Evolutionary conservation across 2,888 invertebrate genomes (phyloP), one percentile per base, ranked within the genome.

Genomic region (Tortrix viridana): DNA sequence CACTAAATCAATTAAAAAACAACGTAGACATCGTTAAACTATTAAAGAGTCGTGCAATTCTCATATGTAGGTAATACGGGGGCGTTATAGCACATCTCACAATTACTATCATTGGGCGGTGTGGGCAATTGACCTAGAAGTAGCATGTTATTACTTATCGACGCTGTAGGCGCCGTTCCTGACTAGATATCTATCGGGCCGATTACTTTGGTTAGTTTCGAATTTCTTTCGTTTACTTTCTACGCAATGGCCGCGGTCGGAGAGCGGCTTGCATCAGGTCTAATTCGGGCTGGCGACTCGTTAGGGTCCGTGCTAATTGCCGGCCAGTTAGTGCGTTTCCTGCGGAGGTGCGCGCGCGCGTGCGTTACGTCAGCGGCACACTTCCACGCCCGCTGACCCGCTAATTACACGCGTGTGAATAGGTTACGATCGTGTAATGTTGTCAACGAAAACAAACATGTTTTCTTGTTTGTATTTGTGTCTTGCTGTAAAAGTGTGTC

Each of bases 111-210:
- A 87, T 83, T 81, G 80, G 76, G 76, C 81, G 82, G 77, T 81
- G 79, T 68, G 79, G 76, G 76, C 84, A 85, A 87, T 88, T 88
- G 89, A 89, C 89, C 88, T 71, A 89, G 80, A 84, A 85, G 76
- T 76, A 75, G 81, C 80, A 75, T 78, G 77, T 81, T 81, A 85
- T 86, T 85, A 84, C 77, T 73, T 70, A 70, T 74, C 70, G 72
- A 75, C 69, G 74, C 73, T 79, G 75, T 72, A 80, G 79, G 78
- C 79, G 79, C 78, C 79, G 74, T 71, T 71, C 67, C 65, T 67
- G 67, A 74, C 76, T 76, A 75, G 78, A 77, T 79, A 76, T 52
- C 60, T 26, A 63, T 77, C 75, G 69, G 83, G 83, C 85, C 84
- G 86, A 84, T 85, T 79, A 76, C 77, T 75, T 68, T 58, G 65